Evolutionary conservation across 2,113 vertebrate genomes (phyloP).

Genomic region (Hydrolagus affinis): DNA sequence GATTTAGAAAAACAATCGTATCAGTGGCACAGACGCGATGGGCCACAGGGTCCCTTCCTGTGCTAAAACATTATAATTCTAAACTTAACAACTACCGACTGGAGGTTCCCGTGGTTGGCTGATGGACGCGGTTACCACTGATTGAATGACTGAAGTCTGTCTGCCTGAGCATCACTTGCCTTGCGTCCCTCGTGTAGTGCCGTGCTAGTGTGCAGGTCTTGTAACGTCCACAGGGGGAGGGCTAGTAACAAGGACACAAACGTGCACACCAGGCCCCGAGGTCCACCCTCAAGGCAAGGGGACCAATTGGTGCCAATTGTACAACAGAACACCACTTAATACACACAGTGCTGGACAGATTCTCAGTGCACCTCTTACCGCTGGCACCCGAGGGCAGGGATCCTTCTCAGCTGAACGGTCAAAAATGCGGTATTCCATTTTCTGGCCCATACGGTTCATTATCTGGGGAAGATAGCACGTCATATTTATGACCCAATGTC

Average conservation of each 20-base stretch:
- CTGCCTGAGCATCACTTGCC: too few relatives aligned
- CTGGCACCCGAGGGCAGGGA: constrained; percentile 58
- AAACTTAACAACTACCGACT: too few relatives aligned
- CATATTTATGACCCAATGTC: constrained; percentile 35
- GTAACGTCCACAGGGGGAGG: too few relatives aligned
- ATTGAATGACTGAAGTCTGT: too few relatives aligned
- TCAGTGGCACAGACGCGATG: too few relatives aligned
- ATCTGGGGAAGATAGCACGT: constrained; percentile 58
- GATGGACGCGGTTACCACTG: too few relatives aligned
- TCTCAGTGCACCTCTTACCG: constrained; percentile 58
- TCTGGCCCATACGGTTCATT: constrained; percentile 71
- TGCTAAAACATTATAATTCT: too few relatives aligned
- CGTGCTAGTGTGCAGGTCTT: not conserved
- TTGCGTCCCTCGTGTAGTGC: not conserved
- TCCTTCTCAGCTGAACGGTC: constrained; percentile 64
- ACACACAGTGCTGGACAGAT: constrained; percentile 37
- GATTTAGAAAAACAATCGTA: too few relatives aligned
- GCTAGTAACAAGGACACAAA: constrained; percentile 36
- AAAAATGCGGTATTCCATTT: constrained; percentile 70
- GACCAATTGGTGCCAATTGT: constrained; percentile 27
- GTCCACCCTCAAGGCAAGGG: not conserved
- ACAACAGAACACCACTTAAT: constrained; percentile 26
- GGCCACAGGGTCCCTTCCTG: too few relatives aligned
- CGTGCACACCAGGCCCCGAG: constrained; percentile 37
- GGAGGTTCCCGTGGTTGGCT: too few relatives aligned